Percentiles rank a stretch among this genome's conserved stretches.
Conservation (phyloP, 1,140 invertebrate genomes). For the Eulimnadia texana region DNA sequence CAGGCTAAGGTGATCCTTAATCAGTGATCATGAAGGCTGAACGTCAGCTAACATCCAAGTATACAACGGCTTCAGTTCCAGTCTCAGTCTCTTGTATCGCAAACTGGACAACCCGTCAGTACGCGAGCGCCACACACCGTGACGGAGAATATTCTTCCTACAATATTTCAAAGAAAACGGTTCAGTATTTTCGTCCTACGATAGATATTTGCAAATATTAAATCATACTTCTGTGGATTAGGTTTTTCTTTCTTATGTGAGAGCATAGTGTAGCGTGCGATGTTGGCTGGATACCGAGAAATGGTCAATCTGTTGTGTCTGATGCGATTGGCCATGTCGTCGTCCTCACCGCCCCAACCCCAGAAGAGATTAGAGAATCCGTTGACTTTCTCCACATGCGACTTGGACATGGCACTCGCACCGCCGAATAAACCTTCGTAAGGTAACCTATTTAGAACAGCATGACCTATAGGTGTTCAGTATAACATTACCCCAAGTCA, state of each 20-base stretch:
- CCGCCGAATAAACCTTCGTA: conserved; percentile 80
- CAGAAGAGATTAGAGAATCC: conserved; percentile 85
- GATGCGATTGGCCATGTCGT: conserved; percentile 77
- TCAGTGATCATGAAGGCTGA: conserved; percentile 2
- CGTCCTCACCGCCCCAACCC: conserved; percentile 87
- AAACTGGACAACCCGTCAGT: conserved; percentile 74
- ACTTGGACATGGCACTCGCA: conserved; percentile 64
- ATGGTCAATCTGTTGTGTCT: conserved; percentile 62
- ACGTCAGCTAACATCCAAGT: conserved; percentile 56
- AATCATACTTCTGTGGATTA: conserved; percentile 78
- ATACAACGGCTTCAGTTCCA: conserved; percentile 51
- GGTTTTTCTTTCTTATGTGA: conserved; percentile 73
- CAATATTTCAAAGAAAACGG: no score
- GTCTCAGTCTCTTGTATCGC: conserved; percentile 57
- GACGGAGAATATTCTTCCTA: no score
- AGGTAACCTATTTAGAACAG: conserved; percentile 40
- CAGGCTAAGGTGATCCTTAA: no score
- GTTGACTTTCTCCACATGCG: conserved; percentile 68
- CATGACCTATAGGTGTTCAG: conserved; percentile 11
- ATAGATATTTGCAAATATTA: no score
- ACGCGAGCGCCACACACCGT: conserved; percentile 62
- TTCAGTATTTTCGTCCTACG: no score
- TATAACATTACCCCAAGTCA: conserved; percentile 25
- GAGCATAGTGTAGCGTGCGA: conserved; percentile 82
- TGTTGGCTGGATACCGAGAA: conserved; percentile 66